These are phyloP conservation scores for Lithobates pipiens DNA, from an alignment of 2,797 vertebrate species.

Conservation along the genomic window DNA sequence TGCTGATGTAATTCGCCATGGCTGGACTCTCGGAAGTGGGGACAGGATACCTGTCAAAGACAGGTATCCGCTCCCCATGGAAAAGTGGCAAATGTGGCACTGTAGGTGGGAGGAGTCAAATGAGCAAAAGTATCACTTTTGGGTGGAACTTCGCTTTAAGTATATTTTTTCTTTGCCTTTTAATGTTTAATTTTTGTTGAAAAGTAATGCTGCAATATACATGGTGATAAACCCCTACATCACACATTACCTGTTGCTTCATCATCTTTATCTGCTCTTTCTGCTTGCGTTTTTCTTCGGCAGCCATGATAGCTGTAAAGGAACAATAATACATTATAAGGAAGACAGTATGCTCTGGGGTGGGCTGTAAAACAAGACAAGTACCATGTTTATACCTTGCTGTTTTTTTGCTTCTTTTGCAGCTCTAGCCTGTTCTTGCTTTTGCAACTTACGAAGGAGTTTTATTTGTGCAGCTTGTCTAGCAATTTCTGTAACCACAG, in stretches of 20 bases:
- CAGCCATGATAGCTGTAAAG: conserved; percentile 87
- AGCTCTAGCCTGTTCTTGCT: conserved; percentile 89
- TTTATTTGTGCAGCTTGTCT: conserved; percentile 95
- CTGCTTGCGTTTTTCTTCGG: conserved; percentile 91
- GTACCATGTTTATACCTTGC: conserved; percentile 78
- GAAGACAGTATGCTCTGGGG: conserved; percentile 5
- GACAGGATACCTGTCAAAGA: no score
- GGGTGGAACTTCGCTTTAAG: no score
- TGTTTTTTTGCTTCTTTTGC: conserved; percentile 94
- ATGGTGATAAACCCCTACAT: no score
- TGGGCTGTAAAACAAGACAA: neutral
- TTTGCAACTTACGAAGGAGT: conserved; percentile 92
- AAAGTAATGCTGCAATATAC: no score
- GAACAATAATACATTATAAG: conserved; percentile 51
- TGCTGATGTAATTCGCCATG: no score
- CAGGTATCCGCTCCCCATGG: no score
- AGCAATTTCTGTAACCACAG: conserved; percentile 86
- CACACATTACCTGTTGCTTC: conserved; percentile 89
- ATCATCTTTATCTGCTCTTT: conserved; percentile 95
- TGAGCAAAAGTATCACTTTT: no score
- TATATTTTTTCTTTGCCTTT: no score
- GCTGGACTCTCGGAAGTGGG: no score
- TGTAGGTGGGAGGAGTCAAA: no score
- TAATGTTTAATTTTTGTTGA: no score
- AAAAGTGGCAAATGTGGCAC: no score